Conservation (phyloP, 1,140 invertebrate genomes). For the Lordiphosa collinella region DNA sequence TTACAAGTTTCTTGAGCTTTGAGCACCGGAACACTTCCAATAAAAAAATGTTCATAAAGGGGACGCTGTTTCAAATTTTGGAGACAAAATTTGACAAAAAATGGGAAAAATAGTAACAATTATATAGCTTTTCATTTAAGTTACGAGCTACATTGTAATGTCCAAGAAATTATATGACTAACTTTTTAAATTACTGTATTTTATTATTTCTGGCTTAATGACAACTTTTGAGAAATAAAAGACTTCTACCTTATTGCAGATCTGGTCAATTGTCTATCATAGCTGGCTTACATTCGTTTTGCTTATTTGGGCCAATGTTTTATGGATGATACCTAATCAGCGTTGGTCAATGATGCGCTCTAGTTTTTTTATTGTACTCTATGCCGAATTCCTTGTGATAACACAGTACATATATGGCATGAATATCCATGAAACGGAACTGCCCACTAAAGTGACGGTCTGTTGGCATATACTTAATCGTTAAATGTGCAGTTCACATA, state of each 20-base stretch:
- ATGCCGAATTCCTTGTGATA: conserved; percentile 92
- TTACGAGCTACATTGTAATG: too few relatives aligned
- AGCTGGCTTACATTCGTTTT: conserved; percentile 98
- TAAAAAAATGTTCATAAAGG: too few relatives aligned
- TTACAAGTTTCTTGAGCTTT: too few relatives aligned
- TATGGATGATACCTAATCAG: conserved; percentile 98
- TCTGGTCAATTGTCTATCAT: conserved; percentile 99
- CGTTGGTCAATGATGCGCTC: conserved; percentile 92
- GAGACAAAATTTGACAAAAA: too few relatives aligned
- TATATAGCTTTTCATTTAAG: too few relatives aligned
- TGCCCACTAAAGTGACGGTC: conserved; percentile 83
- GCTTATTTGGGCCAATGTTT: conserved; percentile 93
- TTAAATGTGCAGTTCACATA: background rate
- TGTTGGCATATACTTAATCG: background rate
- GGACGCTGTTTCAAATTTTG: too few relatives aligned
- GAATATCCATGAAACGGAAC: conserved; percentile 89
- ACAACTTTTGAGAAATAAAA: too few relatives aligned
- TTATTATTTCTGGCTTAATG: too few relatives aligned
- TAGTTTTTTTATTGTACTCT: conserved; percentile 94
- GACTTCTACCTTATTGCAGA: conserved; percentile 78
- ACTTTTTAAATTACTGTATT: too few relatives aligned
- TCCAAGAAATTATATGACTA: too few relatives aligned
- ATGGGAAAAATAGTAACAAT: too few relatives aligned
- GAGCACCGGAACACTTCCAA: too few relatives aligned
- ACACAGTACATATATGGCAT: conserved; percentile 95